These are phyloP conservation scores for Apostichopus leukothele DNA, from an alignment of 53 echinoderm and acorn worm species.

Conservation along the genomic window DNA sequence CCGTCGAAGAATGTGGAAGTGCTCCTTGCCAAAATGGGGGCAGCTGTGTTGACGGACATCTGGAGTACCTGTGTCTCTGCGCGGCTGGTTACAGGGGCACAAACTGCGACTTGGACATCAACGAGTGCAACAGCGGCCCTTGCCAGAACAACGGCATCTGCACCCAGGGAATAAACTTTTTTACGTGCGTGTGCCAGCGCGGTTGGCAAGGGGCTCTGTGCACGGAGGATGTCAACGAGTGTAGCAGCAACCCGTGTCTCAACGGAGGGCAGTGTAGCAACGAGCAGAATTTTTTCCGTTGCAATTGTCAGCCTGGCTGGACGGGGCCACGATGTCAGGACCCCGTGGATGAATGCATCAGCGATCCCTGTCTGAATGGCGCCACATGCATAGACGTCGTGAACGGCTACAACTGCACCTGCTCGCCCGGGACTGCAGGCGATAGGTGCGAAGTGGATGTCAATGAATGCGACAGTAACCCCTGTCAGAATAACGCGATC, in stretches of 20 bases:
- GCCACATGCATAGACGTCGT: constrained; percentile 43
- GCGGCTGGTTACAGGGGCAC: constrained; percentile 51
- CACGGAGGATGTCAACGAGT: constrained; percentile 50
- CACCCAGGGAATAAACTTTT: constrained; percentile 33
- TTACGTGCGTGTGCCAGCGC: constrained; percentile 33
- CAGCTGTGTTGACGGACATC: constrained; percentile 57
- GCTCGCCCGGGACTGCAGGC: constrained; percentile 20
- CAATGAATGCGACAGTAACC: constrained; percentile 72
- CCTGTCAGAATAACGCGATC: constrained; percentile 62
- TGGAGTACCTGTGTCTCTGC: constrained; percentile 61
- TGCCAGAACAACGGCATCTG: constrained; percentile 59
- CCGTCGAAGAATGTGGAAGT: constrained; percentile 22
- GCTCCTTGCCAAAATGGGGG: constrained; percentile 55
- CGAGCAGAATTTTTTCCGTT: constrained; percentile 42
- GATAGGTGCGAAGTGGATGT: constrained; percentile 43
- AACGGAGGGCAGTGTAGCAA: constrained; percentile 55
- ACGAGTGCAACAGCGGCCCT: constrained; percentile 57
- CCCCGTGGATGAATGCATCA: constrained; percentile 39
- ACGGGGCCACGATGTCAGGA: constrained; percentile 48
- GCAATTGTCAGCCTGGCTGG: constrained; percentile 59
- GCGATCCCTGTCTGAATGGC: constrained; percentile 61
- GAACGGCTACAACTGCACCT: constrained; percentile 50
- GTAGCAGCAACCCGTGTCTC: constrained; percentile 48
- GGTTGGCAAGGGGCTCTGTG: constrained; percentile 55
- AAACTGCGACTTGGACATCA: constrained; percentile 45